Evolutionary conservation across 2,113 vertebrate species (phyloP), one percentile per base, ranked within the genome.

Genomic region (Burhinus oedicnemus): DNA sequence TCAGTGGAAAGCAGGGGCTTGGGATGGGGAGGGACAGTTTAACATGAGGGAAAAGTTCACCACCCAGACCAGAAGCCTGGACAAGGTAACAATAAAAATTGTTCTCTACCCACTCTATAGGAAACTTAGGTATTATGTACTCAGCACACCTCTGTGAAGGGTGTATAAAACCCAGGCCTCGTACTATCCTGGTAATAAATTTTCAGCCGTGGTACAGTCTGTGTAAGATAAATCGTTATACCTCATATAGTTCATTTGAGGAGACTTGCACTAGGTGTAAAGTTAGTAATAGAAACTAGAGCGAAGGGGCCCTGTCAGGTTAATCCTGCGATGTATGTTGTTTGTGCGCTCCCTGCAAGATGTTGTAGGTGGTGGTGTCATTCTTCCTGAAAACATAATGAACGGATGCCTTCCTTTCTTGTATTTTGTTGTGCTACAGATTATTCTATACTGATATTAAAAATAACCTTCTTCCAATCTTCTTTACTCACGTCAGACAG

Each of bases 241-340:
- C 30, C 74, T 86, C 77, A 58, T 42, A 51, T 10, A 93, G 95
- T 94, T 97, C 93, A 86, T 87, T 40, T 93, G 76, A 96, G 95
- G 91, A 97, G 87, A 87, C 89, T 90, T 51, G 79, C 45, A 90
- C 45, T 90, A 89, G 92, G 91, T 94, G 87, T 96, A 64, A 97
- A 96, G 78, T 82, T 97, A 97, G 96, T 96, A 96, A 97, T 93
- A 96, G 96, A 89, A 97, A 96, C 94, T 75, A 36, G 88, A 90
- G 76, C 13, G 0, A 89, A 95, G 91, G 69, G 57, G 51, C 32
- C 80, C 71, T 96, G 93, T 90, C 94, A 96, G 90, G 96, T 92
- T 95, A 97, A 97, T 94, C 87, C 89, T 71, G 60, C 2, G 0
- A 45, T 5, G 32, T 70, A 36, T 62, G 66, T 17, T 94, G 75